A percentile compares a stretch with the other conserved stretches of the same genome.
phyloP scores from a whole-genome alignment of 2,113 vertebrate genomes.

The Calyptommatus sinebrachiatus region DNA sequence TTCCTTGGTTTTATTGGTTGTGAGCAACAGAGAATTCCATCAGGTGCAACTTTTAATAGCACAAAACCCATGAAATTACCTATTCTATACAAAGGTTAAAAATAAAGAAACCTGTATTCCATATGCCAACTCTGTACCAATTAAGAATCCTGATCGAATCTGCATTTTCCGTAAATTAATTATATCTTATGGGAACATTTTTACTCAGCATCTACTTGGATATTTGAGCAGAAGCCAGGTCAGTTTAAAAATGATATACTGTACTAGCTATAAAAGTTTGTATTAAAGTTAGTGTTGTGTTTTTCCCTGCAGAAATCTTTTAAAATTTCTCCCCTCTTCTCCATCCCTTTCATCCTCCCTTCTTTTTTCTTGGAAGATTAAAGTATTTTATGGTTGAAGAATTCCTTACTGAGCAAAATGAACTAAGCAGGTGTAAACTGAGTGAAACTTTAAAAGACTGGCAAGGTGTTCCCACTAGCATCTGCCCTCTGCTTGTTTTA shows the following conservation, averaged over 20 bases:
- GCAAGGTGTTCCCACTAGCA: background rate
- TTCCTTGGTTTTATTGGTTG: too few species aligned
- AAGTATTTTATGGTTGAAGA: slow-evolving; percentile 6
- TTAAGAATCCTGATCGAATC: background rate
- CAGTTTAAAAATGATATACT: background rate
- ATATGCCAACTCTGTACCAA: too few species aligned
- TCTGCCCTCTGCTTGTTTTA: background rate
- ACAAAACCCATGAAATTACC: too few species aligned
- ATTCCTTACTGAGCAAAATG: background rate
- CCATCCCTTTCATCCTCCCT: background rate
- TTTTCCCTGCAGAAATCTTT: background rate
- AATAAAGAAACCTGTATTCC: too few species aligned
- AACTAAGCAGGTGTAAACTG: background rate
- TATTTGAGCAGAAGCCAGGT: background rate
- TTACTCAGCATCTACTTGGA: background rate
- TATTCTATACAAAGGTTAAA: too few species aligned
- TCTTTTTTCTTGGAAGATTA: background rate
- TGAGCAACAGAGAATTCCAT: too few species aligned
- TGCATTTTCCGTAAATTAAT: background rate
- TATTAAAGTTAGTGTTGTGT: background rate
- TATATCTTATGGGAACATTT: background rate
- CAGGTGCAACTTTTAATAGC: too few species aligned
- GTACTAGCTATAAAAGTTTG: background rate
- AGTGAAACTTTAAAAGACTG: background rate
- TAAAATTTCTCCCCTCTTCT: too few species aligned